Evolutionary conservation across 2,797 vertebrate species (phyloP).

Genomic region (Xenopus petersii): DNA sequence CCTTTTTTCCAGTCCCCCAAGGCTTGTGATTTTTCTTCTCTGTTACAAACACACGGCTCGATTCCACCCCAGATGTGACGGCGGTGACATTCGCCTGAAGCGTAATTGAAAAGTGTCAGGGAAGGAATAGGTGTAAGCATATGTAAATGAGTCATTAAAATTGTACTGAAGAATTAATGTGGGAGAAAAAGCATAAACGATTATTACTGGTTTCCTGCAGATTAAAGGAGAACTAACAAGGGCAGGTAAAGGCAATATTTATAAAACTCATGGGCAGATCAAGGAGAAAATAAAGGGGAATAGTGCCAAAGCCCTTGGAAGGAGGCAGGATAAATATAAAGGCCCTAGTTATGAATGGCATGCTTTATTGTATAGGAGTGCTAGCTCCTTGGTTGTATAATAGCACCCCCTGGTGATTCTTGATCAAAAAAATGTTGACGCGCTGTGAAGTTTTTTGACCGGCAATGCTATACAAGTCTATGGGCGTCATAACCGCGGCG

Average conservation of each 20-base stretch:
- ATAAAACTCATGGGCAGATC: constrained; percentile 2
- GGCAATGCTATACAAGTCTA: no score
- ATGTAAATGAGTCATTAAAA: constrained; percentile 41
- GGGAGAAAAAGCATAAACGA: constrained; percentile 10
- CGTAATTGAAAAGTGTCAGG: constrained; percentile 8
- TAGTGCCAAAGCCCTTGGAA: no score
- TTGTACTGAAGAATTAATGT: constrained; percentile 25
- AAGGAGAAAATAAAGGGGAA: neutral
- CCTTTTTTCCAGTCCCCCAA: neutral
- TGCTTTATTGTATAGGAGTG: neutral
- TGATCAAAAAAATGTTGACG: no score
- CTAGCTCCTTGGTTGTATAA: no score
- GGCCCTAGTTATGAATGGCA: no score
- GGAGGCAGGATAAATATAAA: no score
- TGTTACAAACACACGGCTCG: neutral
- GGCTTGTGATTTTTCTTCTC: neutral
- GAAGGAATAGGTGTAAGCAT: constrained; percentile 1
- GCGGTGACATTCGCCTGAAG: neutral
- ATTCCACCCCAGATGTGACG: neutral
- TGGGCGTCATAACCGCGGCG: no score
- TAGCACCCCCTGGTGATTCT: no score
- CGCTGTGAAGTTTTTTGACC: no score
- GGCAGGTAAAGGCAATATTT: constrained; percentile 9
- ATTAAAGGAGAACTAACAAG: constrained; percentile 27
- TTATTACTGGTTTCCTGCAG: constrained; percentile 13